A percentile compares a stretch with the other conserved stretches of the same genome.
phyloP scores from a whole-genome alignment of 2,888 invertebrate species.

The Zhengitettix transpicula region DNA sequence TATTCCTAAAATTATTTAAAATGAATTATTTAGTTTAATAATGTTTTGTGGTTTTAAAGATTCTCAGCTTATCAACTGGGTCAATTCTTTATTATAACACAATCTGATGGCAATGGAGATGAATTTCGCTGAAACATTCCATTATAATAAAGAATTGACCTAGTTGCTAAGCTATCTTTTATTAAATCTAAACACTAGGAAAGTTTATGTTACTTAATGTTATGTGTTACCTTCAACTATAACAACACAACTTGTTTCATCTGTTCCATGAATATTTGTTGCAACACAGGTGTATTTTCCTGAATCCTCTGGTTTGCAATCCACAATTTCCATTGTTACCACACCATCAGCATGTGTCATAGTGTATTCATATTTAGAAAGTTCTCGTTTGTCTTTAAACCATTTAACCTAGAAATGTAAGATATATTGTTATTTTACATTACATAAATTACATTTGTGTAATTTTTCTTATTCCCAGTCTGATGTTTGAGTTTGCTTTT shows the following conservation, averaged over 20 bases:
- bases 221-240: constrained; percentile 70
- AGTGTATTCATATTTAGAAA: constrained; percentile 78
- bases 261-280: constrained; percentile 82
- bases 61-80: too few species aligned
- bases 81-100: too few species aligned
- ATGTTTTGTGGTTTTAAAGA: too few species aligned
- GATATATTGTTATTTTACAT: too few species aligned
- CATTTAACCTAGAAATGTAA: constrained; percentile 30
- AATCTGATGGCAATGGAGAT: too few species aligned
- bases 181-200: background rate
- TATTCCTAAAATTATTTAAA: too few species aligned
- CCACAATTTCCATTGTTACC: constrained; percentile 89
- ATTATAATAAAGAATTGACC: too few species aligned
- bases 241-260: constrained; percentile 88
- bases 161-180: too few species aligned
- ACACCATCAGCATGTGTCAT: constrained; percentile 90
- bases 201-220: background rate
- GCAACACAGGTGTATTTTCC: constrained; percentile 93
- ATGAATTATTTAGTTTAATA: too few species aligned
- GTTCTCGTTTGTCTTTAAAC: constrained; percentile 79
- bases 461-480: too few species aligned
- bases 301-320: constrained; percentile 86
- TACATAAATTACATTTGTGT: too few species aligned
- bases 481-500: background rate
- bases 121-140: background rate